These are phyloP conservation scores for Romanomermis culicivorax DNA, from an alignment of 2,888 invertebrate genomes.

Conservation along the genomic window DNA sequence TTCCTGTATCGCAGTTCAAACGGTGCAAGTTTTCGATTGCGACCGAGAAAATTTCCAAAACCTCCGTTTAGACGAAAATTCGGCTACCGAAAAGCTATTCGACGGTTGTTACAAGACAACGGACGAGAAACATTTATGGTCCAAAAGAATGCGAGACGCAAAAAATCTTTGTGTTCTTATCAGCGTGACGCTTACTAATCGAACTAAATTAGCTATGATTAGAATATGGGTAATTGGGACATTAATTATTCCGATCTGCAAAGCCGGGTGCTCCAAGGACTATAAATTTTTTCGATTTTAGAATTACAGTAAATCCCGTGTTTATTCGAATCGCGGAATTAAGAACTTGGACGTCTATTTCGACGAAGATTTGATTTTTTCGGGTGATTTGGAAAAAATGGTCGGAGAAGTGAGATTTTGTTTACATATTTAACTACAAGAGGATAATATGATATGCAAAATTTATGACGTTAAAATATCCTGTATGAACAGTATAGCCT, in stretches of 20 bases:
- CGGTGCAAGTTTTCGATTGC: too few relatives aligned
- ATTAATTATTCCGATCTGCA: not conserved
- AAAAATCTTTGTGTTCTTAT: slow-evolving; percentile 38
- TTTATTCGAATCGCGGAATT: slow-evolving; percentile 56
- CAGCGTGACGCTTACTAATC: slow-evolving; percentile 37
- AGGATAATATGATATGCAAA: too few relatives aligned
- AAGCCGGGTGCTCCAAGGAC: not conserved
- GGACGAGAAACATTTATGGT: slow-evolving; percentile 56
- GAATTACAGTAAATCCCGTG: slow-evolving; percentile 72
- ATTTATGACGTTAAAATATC: too few relatives aligned
- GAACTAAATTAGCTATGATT: slow-evolving; percentile 41
- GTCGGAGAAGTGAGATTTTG: slow-evolving; percentile 48
- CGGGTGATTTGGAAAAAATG: slow-evolving; percentile 57
- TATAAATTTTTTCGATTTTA: slow-evolving; percentile 24
- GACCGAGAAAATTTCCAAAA: too few relatives aligned
- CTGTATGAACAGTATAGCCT: too few relatives aligned
- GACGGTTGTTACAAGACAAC: slow-evolving; percentile 51
- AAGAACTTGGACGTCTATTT: slow-evolving; percentile 47
- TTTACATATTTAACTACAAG: too few relatives aligned
- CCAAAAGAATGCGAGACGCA: slow-evolving; percentile 43
- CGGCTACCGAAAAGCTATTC: slow-evolving; percentile 40
- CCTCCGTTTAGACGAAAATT: too few relatives aligned
- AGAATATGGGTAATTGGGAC: slow-evolving; percentile 52
- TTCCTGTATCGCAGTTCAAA: too few relatives aligned
- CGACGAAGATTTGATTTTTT: slow-evolving; percentile 48